Conservation (phyloP, 2,797 vertebrate genomes). For the Brachymystax lenok region DNA sequence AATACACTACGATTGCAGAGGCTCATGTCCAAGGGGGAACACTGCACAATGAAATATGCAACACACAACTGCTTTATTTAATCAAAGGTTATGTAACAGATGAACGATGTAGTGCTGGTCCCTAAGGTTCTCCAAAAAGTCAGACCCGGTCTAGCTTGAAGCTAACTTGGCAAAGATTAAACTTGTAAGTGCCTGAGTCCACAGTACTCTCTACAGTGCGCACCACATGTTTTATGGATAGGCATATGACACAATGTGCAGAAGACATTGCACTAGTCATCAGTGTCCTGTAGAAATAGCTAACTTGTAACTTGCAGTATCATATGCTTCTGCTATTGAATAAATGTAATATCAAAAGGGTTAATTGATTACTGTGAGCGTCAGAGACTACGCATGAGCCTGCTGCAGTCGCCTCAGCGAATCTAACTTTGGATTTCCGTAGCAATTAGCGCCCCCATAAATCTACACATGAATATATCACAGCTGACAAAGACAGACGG, state of each 20-base stretch:
- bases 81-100: slow-evolving; percentile 51
- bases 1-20: slow-evolving; percentile 22
- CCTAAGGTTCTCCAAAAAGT: slow-evolving; percentile 51
- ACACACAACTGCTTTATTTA: slow-evolving; percentile 62
- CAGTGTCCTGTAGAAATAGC: not conserved
- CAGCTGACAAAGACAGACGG: not conserved
- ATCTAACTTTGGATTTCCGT: not conserved
- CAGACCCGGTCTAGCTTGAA: slow-evolving; percentile 63
- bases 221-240: slow-evolving; percentile 1
- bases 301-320: not conserved
- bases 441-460: not conserved
- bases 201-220: not conserved
- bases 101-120: slow-evolving; percentile 45
- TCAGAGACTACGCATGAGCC: not conserved
- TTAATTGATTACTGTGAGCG: too few relatives aligned
- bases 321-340: not conserved
- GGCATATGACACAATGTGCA: not conserved
- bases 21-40: slow-evolving; percentile 37
- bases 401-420: not conserved
- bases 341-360: not conserved
- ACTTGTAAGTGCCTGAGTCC: slow-evolving; percentile 1
- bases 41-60: slow-evolving; percentile 60
- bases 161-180: slow-evolving; percentile 39
- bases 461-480: slow-evolving; percentile 2
- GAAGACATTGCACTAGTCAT: not conserved